Conservation (phyloP, 2,888 invertebrate species). For the Amphipyra berbera region DNA sequence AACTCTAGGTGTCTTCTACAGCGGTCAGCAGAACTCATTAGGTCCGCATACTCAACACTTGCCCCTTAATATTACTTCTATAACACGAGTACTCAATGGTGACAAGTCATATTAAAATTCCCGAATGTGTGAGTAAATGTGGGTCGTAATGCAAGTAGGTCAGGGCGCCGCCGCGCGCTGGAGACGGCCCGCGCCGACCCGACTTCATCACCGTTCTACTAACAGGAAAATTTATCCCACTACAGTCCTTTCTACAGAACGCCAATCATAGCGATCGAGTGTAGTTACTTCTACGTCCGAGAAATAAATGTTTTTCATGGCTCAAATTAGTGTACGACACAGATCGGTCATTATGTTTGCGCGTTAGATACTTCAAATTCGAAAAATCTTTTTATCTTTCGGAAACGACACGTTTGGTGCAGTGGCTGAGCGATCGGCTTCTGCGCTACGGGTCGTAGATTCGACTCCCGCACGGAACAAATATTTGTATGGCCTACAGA, state of each 20-base stretch:
- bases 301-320: too few species aligned
- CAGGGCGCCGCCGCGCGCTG: conserved; percentile 63
- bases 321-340: too few species aligned
- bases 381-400: too few species aligned
- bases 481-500: too few species aligned
- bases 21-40: conserved; percentile 2
- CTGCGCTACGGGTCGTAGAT: too few species aligned
- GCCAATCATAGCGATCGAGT: conserved; percentile 53
- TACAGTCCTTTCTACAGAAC: conserved; percentile 65
- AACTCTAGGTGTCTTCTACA: not conserved
- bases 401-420: too few species aligned
- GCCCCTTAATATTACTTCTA: conserved; percentile 27
- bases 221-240: conserved; percentile 65
- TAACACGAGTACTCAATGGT: conserved; percentile 46
- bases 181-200: conserved; percentile 49
- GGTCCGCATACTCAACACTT: conserved; percentile 8
- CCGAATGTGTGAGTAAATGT: conserved; percentile 73
- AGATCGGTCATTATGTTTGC: too few species aligned
- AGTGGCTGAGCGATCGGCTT: too few species aligned
- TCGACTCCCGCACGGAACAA: too few species aligned
- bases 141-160: conserved; percentile 81
- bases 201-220: conserved; percentile 42
- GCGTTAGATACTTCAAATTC: too few species aligned
- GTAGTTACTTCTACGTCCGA: conserved; percentile 64
- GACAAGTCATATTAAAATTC: conserved; percentile 71